Evolutionary conservation across 2,888 invertebrate species (phyloP).

Genomic region (Anaspis maculata): DNA sequence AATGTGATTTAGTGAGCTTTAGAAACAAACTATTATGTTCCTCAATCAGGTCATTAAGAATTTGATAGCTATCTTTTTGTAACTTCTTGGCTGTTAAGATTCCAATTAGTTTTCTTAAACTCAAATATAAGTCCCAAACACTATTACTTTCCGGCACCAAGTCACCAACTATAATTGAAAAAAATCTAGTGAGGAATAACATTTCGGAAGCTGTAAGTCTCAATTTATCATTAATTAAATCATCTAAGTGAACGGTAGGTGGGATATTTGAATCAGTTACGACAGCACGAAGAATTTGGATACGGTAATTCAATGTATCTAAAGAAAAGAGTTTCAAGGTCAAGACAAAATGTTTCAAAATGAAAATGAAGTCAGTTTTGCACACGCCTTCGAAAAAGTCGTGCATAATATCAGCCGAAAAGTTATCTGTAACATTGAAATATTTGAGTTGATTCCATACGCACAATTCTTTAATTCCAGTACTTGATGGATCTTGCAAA

Average conservation of each 20-base stretch:
- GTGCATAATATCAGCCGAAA: constrained; percentile 11
- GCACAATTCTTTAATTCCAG: constrained; percentile 4
- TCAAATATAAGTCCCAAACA: constrained; percentile 5
- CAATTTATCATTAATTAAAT: constrained; percentile 2
- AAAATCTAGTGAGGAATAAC: constrained; percentile 5
- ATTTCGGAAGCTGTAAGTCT: constrained; percentile 6
- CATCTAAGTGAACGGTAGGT: background rate
- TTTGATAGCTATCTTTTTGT: background rate
- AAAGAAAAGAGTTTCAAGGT: constrained; percentile 5
- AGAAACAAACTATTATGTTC: constrained; percentile 3
- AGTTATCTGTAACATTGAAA: constrained; percentile 11
- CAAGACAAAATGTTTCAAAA: constrained; percentile 4
- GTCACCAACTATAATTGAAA: constrained; percentile 6
- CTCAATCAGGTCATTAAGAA: background rate
- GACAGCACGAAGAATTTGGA: background rate
- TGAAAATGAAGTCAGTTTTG: constrained; percentile 5
- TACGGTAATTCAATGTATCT: constrained; percentile 4
- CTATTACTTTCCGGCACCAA: constrained; percentile 1
- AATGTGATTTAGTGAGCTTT: background rate
- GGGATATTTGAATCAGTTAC: background rate
- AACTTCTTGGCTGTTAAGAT: constrained; percentile 2
- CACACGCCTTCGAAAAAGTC: constrained; percentile 14
- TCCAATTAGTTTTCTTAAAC: constrained; percentile 3
- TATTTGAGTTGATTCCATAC: constrained; percentile 2
- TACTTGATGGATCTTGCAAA: background rate